Percentiles rank a stretch among this genome's conserved stretches.
These are phyloP conservation scores for Psittacus erithacus DNA, from an alignment of 2,113 vertebrate genomes.

Conservation along the genomic window DNA sequence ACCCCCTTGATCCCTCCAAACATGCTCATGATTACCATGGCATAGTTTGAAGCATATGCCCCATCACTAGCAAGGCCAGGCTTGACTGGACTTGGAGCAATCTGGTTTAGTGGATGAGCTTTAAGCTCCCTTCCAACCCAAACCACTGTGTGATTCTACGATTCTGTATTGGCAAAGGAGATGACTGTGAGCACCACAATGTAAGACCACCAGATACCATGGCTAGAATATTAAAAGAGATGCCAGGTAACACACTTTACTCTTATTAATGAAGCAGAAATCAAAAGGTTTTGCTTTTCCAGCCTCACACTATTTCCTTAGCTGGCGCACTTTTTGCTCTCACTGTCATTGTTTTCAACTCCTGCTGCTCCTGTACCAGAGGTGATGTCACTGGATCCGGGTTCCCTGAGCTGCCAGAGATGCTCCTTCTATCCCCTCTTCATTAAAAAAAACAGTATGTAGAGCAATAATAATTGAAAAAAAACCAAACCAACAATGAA, in stretches of 20 bases:
- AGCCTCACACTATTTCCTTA: background rate
- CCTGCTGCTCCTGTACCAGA: background rate
- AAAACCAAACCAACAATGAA: background rate
- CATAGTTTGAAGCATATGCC: background rate
- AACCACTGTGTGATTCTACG: background rate
- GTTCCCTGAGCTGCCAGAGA: background rate
- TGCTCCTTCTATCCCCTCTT: background rate
- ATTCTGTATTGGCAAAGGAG: background rate
- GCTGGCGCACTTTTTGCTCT: accelerated
- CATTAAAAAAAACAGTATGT: background rate
- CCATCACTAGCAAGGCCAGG: background rate
- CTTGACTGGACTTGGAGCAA: background rate
- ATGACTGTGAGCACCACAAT: background rate
- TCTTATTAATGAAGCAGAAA: background rate
- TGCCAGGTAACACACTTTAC: background rate
- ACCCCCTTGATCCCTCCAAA: background rate
- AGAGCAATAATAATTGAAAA: background rate
- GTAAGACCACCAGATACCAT: background rate
- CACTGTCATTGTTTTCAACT: background rate
- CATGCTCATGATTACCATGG: accelerated
- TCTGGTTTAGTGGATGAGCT: background rate
- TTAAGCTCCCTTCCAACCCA: background rate
- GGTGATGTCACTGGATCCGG: background rate
- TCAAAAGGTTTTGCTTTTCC: background rate
- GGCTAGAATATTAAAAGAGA: background rate